phyloP scores from a whole-genome alignment of 1,140 invertebrate genomes.

The Macrosteles quadrilineatus region DNA sequence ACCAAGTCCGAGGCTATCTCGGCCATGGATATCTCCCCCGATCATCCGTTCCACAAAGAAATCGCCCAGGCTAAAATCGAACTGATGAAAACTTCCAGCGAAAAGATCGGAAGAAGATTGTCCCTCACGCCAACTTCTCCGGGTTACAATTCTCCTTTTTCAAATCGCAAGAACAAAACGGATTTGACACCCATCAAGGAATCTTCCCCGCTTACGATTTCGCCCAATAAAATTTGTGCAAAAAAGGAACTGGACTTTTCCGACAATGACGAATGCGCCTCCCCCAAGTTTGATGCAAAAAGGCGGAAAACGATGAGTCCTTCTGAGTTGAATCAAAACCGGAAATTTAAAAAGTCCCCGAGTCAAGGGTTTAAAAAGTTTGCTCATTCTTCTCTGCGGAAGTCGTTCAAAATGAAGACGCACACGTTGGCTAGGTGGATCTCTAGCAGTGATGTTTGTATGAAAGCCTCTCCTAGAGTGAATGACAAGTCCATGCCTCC shows the following conservation, averaged over 20 bases:
- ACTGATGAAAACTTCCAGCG: background rate
- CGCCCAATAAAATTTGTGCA: background rate
- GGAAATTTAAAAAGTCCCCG: constrained; percentile 32
- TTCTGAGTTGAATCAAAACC: background rate
- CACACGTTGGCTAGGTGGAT: constrained; percentile 35
- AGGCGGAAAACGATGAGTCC: constrained; percentile 27
- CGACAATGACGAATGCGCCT: constrained; percentile 15
- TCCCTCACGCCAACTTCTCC: constrained; percentile 1
- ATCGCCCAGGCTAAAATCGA: background rate
- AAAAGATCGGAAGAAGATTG: constrained; percentile 6
- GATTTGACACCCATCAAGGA: constrained; percentile 13
- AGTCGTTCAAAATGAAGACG: constrained; percentile 36
- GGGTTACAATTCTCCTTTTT: background rate
- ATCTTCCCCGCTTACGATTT: constrained; percentile 1
- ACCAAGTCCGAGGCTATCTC: background rate
- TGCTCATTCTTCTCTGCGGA: constrained; percentile 23
- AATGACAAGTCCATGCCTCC: background rate
- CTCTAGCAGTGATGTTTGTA: constrained; percentile 42
- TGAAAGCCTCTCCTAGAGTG: constrained; percentile 40
- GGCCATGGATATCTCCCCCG: constrained; percentile 18
- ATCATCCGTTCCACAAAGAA: constrained; percentile 18
- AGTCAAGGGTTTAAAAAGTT: constrained; percentile 36
- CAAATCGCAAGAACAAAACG: background rate
- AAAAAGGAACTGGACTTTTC: constrained; percentile 24
- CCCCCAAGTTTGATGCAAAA: constrained; percentile 14